Evolutionary conservation across 2,113 vertebrate species (phyloP), one percentile per base, ranked within the genome.

Genomic region (Bufo gargarizans): DNA sequence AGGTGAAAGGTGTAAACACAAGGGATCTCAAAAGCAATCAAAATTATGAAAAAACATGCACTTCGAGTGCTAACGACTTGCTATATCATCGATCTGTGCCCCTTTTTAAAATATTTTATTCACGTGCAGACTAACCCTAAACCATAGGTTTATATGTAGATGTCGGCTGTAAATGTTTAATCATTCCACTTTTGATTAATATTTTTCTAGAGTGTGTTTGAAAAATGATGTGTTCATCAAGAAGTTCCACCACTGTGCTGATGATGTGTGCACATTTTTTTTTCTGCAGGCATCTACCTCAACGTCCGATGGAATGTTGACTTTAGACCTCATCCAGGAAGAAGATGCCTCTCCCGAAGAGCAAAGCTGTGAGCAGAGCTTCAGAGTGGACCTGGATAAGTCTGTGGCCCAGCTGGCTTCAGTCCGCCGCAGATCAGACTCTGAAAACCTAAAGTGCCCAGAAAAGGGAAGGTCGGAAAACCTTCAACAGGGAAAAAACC

Each of bases 281-380:
- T 67, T 13, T 85, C 22, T 65, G 0, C 90, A 99, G 98, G 97
- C 97, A 79, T 98, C 97, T 53, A 96, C 96, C 90, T 97, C 97
- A 84, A 96, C 96, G 58, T 98, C 97, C 0, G 97, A 99, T 0
- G 97, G 97, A 86, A 98, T 96, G 95, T 92, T 99, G 92, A 99
- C 96, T 1, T 94, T 99, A n/a, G 98, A 99, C 91, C 95, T 99
- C 90, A 97, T 99, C 92, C 97, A 98, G 90, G 98, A 99, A 91
- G 97, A 99, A 33, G 96, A 97, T 4, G 49, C 92, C 20, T 90
- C 92, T 33, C 91, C 94, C 0, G 96, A 96, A 87, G 96, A 94
- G 0, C 93, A 92, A 0, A 3, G 93, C 22, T 98, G 97, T 6
- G 95, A 96, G 0, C 92, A 93, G 90, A 95, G 94, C 89, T 96